These are phyloP conservation scores for Xestia ashworthii DNA, from an alignment of 2,888 invertebrate genomes.

Conservation along the genomic window DNA sequence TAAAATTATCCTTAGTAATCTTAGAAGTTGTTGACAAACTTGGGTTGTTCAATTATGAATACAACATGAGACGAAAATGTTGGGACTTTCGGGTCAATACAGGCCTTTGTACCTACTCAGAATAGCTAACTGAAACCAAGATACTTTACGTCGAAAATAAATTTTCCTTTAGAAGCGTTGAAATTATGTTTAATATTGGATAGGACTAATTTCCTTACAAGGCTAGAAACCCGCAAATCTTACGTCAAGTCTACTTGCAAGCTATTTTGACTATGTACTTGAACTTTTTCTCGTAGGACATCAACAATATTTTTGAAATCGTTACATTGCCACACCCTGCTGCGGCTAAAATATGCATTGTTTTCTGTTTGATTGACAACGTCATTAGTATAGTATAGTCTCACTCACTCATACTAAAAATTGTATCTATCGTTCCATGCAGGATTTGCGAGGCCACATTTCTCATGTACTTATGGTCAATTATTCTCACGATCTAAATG, in stretches of 20 bases:
- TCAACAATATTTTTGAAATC: neutral
- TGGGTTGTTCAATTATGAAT: conserved; percentile 44
- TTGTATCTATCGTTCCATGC: neutral
- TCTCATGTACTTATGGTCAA: neutral
- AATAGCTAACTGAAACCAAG: conserved; percentile 27
- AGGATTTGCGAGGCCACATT: neutral
- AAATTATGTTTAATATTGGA: conserved; percentile 19
- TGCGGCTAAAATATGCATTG: neutral
- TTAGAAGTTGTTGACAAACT: conserved; percentile 43
- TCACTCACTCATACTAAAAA: neutral
- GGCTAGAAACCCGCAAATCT: neutral
- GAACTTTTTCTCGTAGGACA: neutral
- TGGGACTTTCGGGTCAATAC: conserved; percentile 43
- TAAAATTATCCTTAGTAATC: conserved; percentile 25
- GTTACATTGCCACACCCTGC: neutral
- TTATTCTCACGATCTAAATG: neutral
- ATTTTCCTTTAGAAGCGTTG: conserved; percentile 5
- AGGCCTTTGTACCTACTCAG: conserved; percentile 13
- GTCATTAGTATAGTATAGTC: neutral
- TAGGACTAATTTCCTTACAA: conserved; percentile 16
- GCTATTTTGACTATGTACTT: neutral
- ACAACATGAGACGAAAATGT: conserved; percentile 37
- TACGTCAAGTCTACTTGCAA: neutral
- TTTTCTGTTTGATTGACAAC: neutral
- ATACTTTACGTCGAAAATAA: conserved; percentile 17